These are phyloP conservation scores for Caenorhabditis wallacei DNA, from an alignment of 2,888 invertebrate species.

Conservation along the genomic window DNA sequence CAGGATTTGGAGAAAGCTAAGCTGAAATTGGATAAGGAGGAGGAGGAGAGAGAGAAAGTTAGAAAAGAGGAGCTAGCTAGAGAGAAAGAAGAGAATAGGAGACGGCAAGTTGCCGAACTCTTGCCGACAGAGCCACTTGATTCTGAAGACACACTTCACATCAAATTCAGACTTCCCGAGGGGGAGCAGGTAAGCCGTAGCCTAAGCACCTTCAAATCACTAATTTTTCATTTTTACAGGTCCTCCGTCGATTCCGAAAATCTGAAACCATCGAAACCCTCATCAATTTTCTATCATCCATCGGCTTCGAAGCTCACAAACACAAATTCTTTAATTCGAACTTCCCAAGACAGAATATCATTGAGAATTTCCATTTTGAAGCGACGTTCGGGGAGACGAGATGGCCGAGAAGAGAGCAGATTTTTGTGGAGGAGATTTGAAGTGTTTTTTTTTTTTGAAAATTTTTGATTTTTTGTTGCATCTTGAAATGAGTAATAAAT, in stretches of 20 bases:
- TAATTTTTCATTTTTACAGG: background rate
- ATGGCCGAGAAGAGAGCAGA: slow-evolving; percentile 94
- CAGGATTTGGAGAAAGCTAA: slow-evolving; percentile 74
- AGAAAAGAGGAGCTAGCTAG: slow-evolving; percentile 4
- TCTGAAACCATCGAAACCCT: slow-evolving; percentile 71
- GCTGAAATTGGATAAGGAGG: slow-evolving; percentile 63
- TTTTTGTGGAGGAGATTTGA: slow-evolving; percentile 95
- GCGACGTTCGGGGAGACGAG: slow-evolving; percentile 91
- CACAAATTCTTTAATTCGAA: slow-evolving; percentile 79
- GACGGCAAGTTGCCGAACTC: background rate
- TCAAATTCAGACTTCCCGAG: slow-evolving; percentile 77
- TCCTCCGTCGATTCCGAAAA: slow-evolving; percentile 74
- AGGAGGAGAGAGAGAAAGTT: slow-evolving; percentile 50
- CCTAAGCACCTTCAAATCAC: background rate
- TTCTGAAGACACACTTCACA: slow-evolving; percentile 63
- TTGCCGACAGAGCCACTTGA: slow-evolving; percentile 75
- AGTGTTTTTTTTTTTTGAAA: background rate
- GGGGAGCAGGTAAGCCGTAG: slow-evolving; percentile 62
- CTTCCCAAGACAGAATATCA: slow-evolving; percentile 78
- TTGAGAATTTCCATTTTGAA: slow-evolving; percentile 88
- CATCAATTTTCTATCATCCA: slow-evolving; percentile 70
- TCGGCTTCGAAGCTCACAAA: slow-evolving; percentile 71
- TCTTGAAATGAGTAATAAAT: no score
- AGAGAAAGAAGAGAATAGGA: slow-evolving; percentile 45
- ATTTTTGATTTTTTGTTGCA: background rate